Base-by-base conservation (phyloP, 2,888 invertebrate genomes). In the Eupithecia subfuscata region DNA sequence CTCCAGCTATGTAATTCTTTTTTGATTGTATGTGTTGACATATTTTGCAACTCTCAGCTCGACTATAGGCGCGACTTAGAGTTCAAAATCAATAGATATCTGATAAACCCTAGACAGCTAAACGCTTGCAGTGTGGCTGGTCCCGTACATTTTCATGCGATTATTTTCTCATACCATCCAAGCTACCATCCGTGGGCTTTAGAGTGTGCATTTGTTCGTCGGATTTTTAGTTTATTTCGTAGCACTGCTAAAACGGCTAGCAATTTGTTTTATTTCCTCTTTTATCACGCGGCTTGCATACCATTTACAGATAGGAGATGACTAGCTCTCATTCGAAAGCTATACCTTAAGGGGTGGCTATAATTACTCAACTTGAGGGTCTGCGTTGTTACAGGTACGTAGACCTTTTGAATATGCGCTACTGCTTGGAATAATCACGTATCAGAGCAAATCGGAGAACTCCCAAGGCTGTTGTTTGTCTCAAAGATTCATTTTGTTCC, bases 291-390 rank as follows among this genome's bases (percentile, higher is more conserved):
- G 1, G 16, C 16, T 48, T 18, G 18, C 18, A 45, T 11, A 9
- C 40, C 40, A 48, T 48, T 48, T 48, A 48, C 3, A 9, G 8
- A n/a, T 52, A 52, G 9, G n/a, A 52, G 56, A 8, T 11, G 9
- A 22, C 56, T 60, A 60, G 25, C 60, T 60, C 22, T 60, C 22
- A 4, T 14, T 14, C 25, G 6, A 60, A 6, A 22, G 12, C 60
- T 60, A 60, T 4, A 60, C 60, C 60, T 60, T 22, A 60, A 14
- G 14, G 60, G 60, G 6, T 60, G 12, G 25, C 25, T 25, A 6
- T 64, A 69, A 52, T 48, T 69, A 52, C 69, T 69, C 37, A 69
- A 69, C 48, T n/a, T 14, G 56, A 60, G 70, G 12, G 64, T 64
- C 8, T 34, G 18, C 34, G 18, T 60, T 60, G 25, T 60, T 25